Evolutionary conservation across 2,888 invertebrate genomes (phyloP), one percentile per base, ranked within the genome.

Genomic region (Polyommatus iphigenia): DNA sequence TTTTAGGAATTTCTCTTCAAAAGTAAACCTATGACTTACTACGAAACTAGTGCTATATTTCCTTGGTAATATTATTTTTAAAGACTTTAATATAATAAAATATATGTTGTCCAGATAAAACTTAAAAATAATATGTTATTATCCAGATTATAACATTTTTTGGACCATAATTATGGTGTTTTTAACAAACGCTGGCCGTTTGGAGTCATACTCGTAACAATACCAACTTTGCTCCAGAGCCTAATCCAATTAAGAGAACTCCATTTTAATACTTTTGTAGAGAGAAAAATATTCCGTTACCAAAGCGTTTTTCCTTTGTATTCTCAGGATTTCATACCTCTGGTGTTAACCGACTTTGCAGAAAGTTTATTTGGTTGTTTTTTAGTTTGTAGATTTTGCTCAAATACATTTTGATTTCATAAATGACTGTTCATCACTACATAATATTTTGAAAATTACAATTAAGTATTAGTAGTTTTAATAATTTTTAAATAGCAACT

Each of bases 221-320:
- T 72, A 72, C 20, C 18, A 72, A 72, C n/a, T 72, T 41, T 20
- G 36, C 72, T 8, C 20, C 36, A 18, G 20, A 41, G 72, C 13
- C 32, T n/a, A 72, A 32, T 72, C 36, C 36, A 36, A 72, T 72
- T 72, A 72, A 72, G 41, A 72, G 20, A 72, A 72, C 41, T 72
- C 72, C 72, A 72, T 72, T 72, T 36, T 24, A 72, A 41, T 72
- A 41, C 36, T 72, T 41, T 72, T 72, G 18, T 41, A n/a, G 18
- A 13, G 18, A 13, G 32, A 36, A 41, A 41, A 71, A 32, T 29
- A 24, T 24, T 71, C 10, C n/a, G n/a, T 20, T 41, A 20, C 72
- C 15, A 41, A 72, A 72, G 41, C 41, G n/a, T 71, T 18, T 41
- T 41, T 72, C 1, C n/a, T 72, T 72, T 41, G 8, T 41, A 18